Conservation (phyloP, 2,888 invertebrate genomes). For the Amiota minor region DNA sequence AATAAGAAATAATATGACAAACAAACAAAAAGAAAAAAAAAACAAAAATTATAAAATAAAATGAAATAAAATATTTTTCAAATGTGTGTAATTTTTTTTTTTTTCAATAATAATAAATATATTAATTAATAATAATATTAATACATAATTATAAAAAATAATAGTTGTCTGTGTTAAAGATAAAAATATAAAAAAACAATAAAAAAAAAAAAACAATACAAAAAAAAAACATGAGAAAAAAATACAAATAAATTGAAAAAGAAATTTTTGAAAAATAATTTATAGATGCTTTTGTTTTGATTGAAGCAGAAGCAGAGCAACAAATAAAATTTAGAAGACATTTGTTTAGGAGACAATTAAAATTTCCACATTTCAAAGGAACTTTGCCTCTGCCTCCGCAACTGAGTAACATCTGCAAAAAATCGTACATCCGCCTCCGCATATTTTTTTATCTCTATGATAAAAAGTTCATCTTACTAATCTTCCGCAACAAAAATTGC, state of each 20-base stretch:
- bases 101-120: conserved; percentile 59
- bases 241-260: conserved; percentile 33
- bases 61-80: conserved; percentile 60
- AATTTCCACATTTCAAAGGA: too few species aligned
- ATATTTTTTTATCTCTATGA: too few species aligned
- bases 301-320: conserved; percentile 15
- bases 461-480: too few species aligned
- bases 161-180: conserved; percentile 66
- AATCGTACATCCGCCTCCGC: too few species aligned
- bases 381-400: too few species aligned
- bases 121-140: conserved; percentile 40
- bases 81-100: conserved; percentile 67
- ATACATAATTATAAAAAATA: conserved; percentile 35
- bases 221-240: conserved; percentile 17
- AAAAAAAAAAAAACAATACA: conserved; percentile 42
- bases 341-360: too few species aligned
- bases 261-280: conserved; percentile 56
- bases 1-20: conserved; percentile 46
- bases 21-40: conserved; percentile 11
- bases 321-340: background rate
- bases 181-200: conserved; percentile 52
- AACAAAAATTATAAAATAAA: conserved; percentile 29
- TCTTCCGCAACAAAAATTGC: too few species aligned
- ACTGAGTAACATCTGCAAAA: too few species aligned
- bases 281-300: too few species aligned